phyloP scores from a whole-genome alignment of 2,888 invertebrate species.

The Meteorus cinctellus region DNA sequence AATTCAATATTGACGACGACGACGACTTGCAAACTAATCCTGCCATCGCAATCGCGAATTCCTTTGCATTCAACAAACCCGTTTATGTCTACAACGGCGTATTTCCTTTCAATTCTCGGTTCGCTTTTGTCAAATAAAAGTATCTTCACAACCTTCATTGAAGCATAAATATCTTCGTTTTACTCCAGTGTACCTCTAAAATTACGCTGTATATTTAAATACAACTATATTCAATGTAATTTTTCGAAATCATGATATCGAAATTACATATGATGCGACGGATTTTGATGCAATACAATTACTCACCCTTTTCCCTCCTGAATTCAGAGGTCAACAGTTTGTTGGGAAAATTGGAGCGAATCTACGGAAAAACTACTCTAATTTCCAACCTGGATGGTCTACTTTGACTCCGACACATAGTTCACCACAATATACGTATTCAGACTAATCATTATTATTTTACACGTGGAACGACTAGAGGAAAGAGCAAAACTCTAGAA shows the following conservation, averaged over 20 bases:
- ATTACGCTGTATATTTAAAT: no score
- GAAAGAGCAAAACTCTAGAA: not conserved
- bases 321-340: no score
- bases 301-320: no score
- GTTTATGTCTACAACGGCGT: constrained; percentile 66
- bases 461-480: not conserved
- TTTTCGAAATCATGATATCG: no score
- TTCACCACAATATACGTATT: constrained; percentile 17
- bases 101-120: constrained; percentile 60
- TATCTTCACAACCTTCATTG: not conserved
- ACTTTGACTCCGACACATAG: constrained; percentile 37
- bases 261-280: no score
- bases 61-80: constrained; percentile 69
- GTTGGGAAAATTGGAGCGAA: no score
- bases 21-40: constrained; percentile 63
- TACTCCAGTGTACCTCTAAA: constrained; percentile 4
- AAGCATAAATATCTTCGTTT: not conserved
- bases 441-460: constrained; percentile 37
- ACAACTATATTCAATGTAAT: no score
- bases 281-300: no score
- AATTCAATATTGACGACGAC: constrained; percentile 54
- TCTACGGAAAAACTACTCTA: not conserved
- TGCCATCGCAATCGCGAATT: constrained; percentile 68
- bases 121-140: constrained; percentile 53
- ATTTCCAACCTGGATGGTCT: not conserved